These are phyloP conservation scores for Plemyria rubiginata DNA, from an alignment of 2,888 invertebrate genomes.

Conservation along the genomic window DNA sequence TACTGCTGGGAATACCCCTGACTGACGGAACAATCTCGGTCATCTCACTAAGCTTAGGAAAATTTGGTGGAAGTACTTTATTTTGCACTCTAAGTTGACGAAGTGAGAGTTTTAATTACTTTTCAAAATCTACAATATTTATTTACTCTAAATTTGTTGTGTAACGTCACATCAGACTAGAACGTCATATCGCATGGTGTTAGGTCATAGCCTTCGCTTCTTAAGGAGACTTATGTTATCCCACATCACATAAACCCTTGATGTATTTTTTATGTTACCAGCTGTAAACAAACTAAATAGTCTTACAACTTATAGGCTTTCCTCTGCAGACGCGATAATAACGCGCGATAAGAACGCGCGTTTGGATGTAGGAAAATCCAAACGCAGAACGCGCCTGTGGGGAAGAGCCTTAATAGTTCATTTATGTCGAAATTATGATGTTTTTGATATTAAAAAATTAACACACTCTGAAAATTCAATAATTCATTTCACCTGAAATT, in stretches of 20 bases:
- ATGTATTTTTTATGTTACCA: no score
- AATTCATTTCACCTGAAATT: conserved; percentile 4
- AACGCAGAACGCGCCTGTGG: no score
- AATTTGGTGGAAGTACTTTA: not conserved
- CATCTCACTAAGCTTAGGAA: not conserved
- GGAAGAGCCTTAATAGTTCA: no score
- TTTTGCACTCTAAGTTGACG: not conserved
- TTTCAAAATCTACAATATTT: not conserved
- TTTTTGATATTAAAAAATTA: not conserved
- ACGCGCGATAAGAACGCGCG: no score
- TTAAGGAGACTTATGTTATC: not conserved
- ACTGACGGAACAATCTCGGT: not conserved
- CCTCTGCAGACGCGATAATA: no score
- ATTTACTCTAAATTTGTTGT: not conserved
- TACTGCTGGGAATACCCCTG: conserved; percentile 2
- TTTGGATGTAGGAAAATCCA: no score
- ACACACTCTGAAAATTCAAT: conserved; percentile 1
- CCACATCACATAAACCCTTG: no score
- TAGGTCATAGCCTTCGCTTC: no score
- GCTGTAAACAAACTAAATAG: no score
- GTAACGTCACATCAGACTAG: no score
- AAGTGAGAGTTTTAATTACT: conserved; percentile 4
- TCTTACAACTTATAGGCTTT: no score
- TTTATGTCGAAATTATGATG: not conserved
- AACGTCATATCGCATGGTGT: no score